Percentiles rank a stretch among this genome's conserved stretches.
Evolutionary conservation across 2,113 vertebrate species (phyloP).

Genomic region (Notiomystis cincta): DNA sequence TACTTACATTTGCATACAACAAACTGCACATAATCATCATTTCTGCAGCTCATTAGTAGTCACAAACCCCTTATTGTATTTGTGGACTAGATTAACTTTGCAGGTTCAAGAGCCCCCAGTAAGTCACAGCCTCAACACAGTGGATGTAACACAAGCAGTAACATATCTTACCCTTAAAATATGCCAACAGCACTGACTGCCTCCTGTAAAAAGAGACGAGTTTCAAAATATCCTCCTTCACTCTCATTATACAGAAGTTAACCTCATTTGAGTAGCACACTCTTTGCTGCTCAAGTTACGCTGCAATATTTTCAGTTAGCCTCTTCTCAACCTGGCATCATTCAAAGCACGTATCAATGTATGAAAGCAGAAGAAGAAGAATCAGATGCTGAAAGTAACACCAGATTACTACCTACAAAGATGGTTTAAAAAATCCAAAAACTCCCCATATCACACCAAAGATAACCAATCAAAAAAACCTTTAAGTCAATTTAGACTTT

Average conservation of each 20-base stretch:
- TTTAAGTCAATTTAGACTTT: not conserved
- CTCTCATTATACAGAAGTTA: not conserved
- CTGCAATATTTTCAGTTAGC: not conserved
- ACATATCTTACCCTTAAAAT: not conserved
- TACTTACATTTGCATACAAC: not conserved
- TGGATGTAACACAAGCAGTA: not conserved
- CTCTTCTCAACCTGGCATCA: not conserved
- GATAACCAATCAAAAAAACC: not conserved
- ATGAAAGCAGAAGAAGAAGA: not conserved
- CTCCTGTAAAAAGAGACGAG: not conserved
- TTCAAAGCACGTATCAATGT: accelerated
- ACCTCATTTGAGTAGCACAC: not conserved
- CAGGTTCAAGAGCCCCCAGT: not conserved
- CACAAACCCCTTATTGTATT: not conserved
- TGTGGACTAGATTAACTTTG: not conserved
- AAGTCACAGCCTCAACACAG: not conserved
- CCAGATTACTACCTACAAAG: not conserved
- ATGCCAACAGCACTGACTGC: not conserved
- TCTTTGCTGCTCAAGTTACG: not conserved
- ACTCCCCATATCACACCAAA: not conserved
- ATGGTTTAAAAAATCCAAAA: not conserved
- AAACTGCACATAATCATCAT: not conserved
- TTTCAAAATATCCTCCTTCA: not conserved
- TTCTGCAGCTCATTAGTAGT: not conserved
- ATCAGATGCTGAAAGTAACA: not conserved